These are phyloP conservation scores for Cyphomyrmex costatus DNA, from an alignment of 1,140 invertebrate species.

Conservation along the genomic window DNA sequence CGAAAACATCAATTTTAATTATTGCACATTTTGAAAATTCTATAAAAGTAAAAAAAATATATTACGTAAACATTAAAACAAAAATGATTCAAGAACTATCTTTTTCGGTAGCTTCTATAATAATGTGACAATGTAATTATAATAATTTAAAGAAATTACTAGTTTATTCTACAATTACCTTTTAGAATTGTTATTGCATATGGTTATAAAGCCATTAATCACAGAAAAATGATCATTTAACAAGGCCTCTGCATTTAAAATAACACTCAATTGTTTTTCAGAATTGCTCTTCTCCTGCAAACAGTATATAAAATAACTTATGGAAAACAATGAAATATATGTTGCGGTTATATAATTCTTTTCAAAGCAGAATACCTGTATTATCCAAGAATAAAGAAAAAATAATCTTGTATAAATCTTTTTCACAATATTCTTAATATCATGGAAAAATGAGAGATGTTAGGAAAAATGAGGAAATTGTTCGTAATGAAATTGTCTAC, in stretches of 20 bases:
- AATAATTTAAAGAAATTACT: neutral
- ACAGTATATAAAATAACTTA: slow-evolving; percentile 40
- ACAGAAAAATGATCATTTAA: slow-evolving; percentile 81
- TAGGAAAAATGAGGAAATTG: too few relatives aligned
- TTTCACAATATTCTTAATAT: slow-evolving; percentile 46
- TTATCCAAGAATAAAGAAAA: slow-evolving; percentile 59
- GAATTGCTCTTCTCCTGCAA: slow-evolving; percentile 70
- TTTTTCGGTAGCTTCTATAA: neutral
- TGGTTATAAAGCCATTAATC: slow-evolving; percentile 74
- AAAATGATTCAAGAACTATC: neutral
- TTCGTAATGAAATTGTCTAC: too few relatives aligned
- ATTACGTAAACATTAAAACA: neutral
- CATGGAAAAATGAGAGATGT: slow-evolving; percentile 64
- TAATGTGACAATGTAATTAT: neutral
- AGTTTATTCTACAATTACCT: slow-evolving; percentile 68
- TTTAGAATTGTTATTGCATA: slow-evolving; percentile 63
- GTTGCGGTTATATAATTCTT: neutral
- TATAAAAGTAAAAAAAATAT: neutral
- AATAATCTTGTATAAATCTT: slow-evolving; percentile 60
- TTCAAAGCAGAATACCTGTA: slow-evolving; percentile 62
- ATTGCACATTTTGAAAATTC: neutral
- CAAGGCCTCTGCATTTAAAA: slow-evolving; percentile 79
- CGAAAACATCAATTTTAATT: neutral
- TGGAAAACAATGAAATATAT: slow-evolving; percentile 35
- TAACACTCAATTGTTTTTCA: slow-evolving; percentile 75